A percentile compares a stretch with the other conserved stretches of the same genome.
phyloP scores from a whole-genome alignment of 2,888 invertebrate species.

The Drosophila leonis region DNA sequence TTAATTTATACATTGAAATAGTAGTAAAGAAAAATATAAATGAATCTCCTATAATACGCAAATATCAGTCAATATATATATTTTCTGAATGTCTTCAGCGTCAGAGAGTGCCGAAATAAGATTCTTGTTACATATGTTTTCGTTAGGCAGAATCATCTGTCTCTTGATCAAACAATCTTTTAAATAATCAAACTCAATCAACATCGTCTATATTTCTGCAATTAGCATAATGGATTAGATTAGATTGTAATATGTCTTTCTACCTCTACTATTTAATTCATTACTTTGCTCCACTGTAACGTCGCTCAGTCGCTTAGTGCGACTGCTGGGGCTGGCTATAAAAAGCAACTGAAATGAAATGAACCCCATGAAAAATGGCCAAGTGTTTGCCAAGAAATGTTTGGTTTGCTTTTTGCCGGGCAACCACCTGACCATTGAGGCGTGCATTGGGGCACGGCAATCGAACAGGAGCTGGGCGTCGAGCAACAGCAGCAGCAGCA shows the following conservation, averaged over 20 bases:
- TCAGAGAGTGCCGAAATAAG: too few species aligned
- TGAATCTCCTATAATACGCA: too few species aligned
- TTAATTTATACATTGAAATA: not conserved
- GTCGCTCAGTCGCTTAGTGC: not conserved
- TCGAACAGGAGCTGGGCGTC: conserved; percentile 43
- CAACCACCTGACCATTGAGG: conserved; percentile 73
- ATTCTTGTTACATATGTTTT: too few species aligned
- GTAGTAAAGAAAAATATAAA: not conserved
- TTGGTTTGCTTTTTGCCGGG: conserved; percentile 68
- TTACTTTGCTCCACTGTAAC: conserved; percentile 37
- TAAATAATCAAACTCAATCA: not conserved
- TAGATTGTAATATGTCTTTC: not conserved
- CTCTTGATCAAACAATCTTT: not conserved
- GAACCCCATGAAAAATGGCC: conserved; percentile 79
- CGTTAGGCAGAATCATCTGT: not conserved
- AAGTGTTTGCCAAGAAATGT: conserved; percentile 81
- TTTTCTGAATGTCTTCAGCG: too few species aligned
- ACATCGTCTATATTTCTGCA: not conserved
- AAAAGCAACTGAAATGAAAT: conserved; percentile 76
- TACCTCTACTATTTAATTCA: not conserved
- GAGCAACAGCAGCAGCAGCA: conserved; percentile 39
- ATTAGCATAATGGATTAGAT: not conserved
- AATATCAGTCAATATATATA: too few species aligned
- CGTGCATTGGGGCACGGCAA: conserved; percentile 64
- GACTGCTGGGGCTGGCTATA: conserved; percentile 51